Conservation (phyloP, 2,797 vertebrate genomes). For the Betta splendens region DNA sequence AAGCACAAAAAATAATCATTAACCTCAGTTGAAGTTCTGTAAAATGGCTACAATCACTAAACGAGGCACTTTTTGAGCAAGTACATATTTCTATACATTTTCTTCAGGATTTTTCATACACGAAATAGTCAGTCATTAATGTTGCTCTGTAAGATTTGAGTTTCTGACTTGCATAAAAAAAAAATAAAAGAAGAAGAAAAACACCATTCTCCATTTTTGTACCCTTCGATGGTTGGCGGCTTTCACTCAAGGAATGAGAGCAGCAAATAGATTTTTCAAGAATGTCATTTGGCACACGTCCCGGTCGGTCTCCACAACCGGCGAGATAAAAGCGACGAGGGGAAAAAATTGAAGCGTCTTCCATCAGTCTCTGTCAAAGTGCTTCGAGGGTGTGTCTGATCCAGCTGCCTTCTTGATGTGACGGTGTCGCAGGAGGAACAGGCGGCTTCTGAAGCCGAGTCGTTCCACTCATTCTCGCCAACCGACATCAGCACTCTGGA, state of each 20-base stretch:
- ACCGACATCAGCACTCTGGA: conserved; percentile 81
- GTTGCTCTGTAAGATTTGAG: conserved; percentile 38
- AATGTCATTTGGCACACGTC: conserved; percentile 77
- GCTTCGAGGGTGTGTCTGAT: conserved; percentile 58
- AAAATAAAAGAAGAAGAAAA: conserved; percentile 21
- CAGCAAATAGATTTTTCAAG: conserved; percentile 61
- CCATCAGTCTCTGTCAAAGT: conserved; percentile 71
- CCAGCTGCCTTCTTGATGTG: conserved; percentile 34
- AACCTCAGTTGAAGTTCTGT: conserved; percentile 51
- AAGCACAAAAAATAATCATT: conserved; percentile 37
- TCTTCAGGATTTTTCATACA: conserved; percentile 54
- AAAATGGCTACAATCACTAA: conserved; percentile 75
- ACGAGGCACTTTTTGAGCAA: conserved; percentile 80
- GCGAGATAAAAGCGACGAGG: conserved; percentile 61
- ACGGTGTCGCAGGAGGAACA: conserved; percentile 47
- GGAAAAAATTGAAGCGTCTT: conserved; percentile 19
- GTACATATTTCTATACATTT: conserved; percentile 56
- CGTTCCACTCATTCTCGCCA: conserved; percentile 61
- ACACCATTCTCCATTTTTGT: conserved; percentile 40
- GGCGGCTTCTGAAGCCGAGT: conserved; percentile 45
- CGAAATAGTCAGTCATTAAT: conserved; percentile 46
- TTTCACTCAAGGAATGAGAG: conserved; percentile 71
- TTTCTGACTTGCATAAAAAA: conserved; percentile 33
- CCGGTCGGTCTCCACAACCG: conserved; percentile 65
- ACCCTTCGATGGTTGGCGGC: conserved; percentile 71